Base-by-base conservation (phyloP, 2,888 invertebrate species). In the Eristalinus aeneus region DNA sequence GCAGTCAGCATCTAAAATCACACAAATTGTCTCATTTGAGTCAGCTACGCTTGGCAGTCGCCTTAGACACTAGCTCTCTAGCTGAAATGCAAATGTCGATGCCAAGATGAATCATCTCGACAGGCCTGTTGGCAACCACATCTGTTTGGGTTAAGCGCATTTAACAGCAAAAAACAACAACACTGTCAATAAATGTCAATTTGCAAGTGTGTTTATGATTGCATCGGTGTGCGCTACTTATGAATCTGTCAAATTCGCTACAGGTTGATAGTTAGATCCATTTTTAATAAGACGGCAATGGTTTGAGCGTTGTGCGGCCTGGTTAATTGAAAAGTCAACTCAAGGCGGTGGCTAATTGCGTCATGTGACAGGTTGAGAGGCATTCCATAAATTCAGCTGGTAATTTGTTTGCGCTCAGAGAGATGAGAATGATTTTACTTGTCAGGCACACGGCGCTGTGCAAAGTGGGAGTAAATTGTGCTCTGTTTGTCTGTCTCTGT, bases 311-410 rank as follows among this genome's bases (percentile, higher is more conserved):
- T 5, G n/a, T 58, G 54, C 71, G 84, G 75, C 75, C 79, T 79
- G 61, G 61, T 79, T 72, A 75, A 72, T 72, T 65, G 36, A 72
- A 75, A 79, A 75, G 67, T 67, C 79, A 75, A 46, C 16, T 46
- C 8, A 75, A 79, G 71, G 65, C 69, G 56, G 75, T 75, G n/a
- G 71, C 84, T 75, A 79, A 79, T 84, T 84, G 46, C 65, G 61
- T 63, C 71, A 63, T 75, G 71, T 67, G 84, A 79, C 67, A 84
- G 73, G n/a, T 67, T 72, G 56, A 78, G 60, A 73, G 63, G 77
- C 60, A 16, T 6, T 16, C 16, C 16, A 46, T 46, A 46, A 20
- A 46, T 46, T 16, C n/a, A n/a, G 16, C 16, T 16, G 8, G 2
- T 46, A 46, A 46, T 46, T 46, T 16, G n/a, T 16, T n/a, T 16